Evolutionary conservation across 2,797 vertebrate species (phyloP), one percentile per base, ranked within the genome.

Genomic region (Darevskia mixta): DNA sequence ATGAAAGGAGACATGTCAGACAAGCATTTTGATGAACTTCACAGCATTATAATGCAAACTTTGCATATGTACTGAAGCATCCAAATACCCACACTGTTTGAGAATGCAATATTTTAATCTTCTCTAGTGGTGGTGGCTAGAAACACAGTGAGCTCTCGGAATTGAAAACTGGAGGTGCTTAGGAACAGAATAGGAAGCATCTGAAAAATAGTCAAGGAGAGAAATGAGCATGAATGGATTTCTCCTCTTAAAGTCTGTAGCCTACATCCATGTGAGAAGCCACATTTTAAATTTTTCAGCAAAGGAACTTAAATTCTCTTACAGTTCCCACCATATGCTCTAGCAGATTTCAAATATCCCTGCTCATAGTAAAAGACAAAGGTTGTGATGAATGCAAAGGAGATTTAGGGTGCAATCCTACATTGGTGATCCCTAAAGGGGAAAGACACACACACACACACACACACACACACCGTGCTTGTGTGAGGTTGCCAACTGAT

Each of bases 61-160:
- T 81, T 88, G n/a, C 38, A 85, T 17, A 49, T 32, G 66, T n/a
- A 23, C 77, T 7, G 25, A 88, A 80, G 71, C 49, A 73, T 43
- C 20, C 5, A 20, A 81, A 73, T 58, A n/a, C n/a, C 8, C 69
- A 6, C n/a, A 80, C 66, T 80, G 85, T 79, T n/a, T 75, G 25
- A 67, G 69, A 85, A 66, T 45, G 55, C 49, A 66, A 27, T 8
- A 43, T 80, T 79, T 84, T 43, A 76, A 64, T 64, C 17, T 61
- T 85, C 58, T 69, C 71, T 64, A 82, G 29, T 11, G 5, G 49
- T 43, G 55, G 45, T 82, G 38, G 27, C 27, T 43, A 43, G 6
- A 69, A 32, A 45, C 66, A n/a, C 45, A 41, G 81, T 29, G 43
- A 75, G 20, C 10, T 27, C 25, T 55, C 67, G 71, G 9, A 55